Evolutionary conservation across 2,113 vertebrate genomes (phyloP), one percentile per base, ranked within the genome.

Genomic region (Erinaceus europaeus): DNA sequence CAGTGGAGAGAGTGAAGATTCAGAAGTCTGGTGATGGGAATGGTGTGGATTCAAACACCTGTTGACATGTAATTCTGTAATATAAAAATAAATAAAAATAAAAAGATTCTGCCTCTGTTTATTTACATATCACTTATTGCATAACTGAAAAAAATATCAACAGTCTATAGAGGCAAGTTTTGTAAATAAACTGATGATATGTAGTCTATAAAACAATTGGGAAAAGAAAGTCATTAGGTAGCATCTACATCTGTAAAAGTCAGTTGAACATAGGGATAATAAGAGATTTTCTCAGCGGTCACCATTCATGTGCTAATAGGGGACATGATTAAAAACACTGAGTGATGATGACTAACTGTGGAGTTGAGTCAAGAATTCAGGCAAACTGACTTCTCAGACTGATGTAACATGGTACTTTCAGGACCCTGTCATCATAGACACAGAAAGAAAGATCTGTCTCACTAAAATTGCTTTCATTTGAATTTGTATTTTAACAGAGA

Each of bases 211-310:
- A 50, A 72, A 50, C n/a, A 64, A 23, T 69, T 48, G 36, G 57
- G 48, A 64, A 88, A 34, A 84, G 52, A 73, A 78, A 67, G 29
- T 36, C 72, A 38, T 76, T 85, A 42, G 61, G 6, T 52, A 55
- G 52, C 8, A 12, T 40, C 76, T 89, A 78, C 53, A 52, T 32
- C 42, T 40, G 61, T 25, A 67, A 64, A 65, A 75, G 42, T 78
- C 61, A 44, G 10, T 52, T 73, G 38, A 38, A 59, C 80, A 13
- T 46, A 72, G 61, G 23, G 18, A 38, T 46, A 55, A 42, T 76
- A 75, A 76, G 36, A 76, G 64, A 9, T 75, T 78, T 91, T 75
- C 53, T 84, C 48, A 68, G 55, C 6, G 72, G 67, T 90, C 88
- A 79, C 17, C 25, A 14, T 36, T 82, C n/a, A 27, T 17, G 81